Conservation (phyloP, 2,113 vertebrate genomes). For the Perccottus glenii region DNA sequence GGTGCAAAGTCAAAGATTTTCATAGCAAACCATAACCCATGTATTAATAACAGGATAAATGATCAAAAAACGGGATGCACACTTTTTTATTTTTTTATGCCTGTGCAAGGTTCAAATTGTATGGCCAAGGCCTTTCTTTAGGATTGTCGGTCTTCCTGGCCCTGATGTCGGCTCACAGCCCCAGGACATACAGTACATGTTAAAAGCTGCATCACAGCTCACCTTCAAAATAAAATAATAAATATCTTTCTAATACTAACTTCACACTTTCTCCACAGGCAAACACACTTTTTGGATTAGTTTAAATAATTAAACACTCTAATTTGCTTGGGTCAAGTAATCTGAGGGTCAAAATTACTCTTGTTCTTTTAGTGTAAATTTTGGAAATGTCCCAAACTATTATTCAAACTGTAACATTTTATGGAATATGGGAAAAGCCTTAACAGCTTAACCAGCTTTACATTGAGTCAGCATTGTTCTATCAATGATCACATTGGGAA, state of each 20-base stretch:
- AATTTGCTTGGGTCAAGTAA: no score
- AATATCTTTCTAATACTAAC: no score
- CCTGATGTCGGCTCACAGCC: neutral
- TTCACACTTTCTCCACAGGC: neutral
- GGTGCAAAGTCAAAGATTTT: neutral
- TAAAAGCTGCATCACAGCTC: neutral
- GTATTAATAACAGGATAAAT: neutral
- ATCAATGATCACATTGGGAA: conserved; percentile 30
- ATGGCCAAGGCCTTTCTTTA: conserved; percentile 15
- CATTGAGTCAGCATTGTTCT: conserved; percentile 10
- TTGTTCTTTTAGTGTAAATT: no score
- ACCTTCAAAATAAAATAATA: neutral
- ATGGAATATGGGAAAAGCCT: neutral
- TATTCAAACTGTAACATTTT: conserved; percentile 41
- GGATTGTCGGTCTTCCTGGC: conserved; percentile 4
- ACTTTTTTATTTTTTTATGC: neutral
- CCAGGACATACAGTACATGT: neutral
- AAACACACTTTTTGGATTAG: no score
- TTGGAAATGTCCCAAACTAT: conserved; percentile 18
- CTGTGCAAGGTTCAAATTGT: conserved; percentile 12
- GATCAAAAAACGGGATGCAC: neutral
- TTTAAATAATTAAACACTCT: no score
- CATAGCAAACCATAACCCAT: neutral
- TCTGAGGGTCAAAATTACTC: no score
- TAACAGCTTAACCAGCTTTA: conserved; percentile 19